A percentile compares a stretch with the other conserved stretches of the same genome.
Conservation (phyloP, 2,888 invertebrate species). For the Dicroscelio sp. region DNA sequence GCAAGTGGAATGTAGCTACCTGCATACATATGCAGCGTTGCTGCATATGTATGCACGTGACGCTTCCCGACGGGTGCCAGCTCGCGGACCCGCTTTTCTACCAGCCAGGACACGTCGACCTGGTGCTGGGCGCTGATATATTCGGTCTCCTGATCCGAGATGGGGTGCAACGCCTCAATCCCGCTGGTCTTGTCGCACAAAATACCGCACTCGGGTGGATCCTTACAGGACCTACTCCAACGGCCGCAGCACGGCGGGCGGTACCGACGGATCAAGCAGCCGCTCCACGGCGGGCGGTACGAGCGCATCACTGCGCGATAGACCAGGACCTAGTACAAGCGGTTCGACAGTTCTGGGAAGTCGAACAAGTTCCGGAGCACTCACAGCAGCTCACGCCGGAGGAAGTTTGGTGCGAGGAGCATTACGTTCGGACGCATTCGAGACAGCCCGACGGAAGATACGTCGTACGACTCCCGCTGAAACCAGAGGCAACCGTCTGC, state of each 20-base stretch:
- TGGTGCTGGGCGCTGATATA: neutral
- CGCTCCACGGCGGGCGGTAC: neutral
- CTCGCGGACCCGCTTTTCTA: too few relatives aligned
- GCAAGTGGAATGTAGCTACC: too few relatives aligned
- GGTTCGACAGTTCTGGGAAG: neutral
- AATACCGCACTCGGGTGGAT: neutral
- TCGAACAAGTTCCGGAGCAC: neutral
- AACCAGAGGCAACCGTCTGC: neutral
- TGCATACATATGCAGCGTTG: too few relatives aligned
- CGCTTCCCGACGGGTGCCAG: too few relatives aligned
- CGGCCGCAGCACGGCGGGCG: neutral
- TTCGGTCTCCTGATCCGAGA: neutral
- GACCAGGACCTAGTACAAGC: too few relatives aligned
- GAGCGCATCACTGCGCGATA: neutral
- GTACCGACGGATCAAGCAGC: neutral
- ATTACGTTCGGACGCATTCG: neutral
- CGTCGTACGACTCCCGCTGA: neutral
- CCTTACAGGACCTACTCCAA: neutral
- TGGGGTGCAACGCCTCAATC: neutral
- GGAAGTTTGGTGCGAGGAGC: neutral
- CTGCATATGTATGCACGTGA: too few relatives aligned
- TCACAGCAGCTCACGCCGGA: neutral
- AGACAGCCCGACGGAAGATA: neutral
- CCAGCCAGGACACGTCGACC: too few relatives aligned
- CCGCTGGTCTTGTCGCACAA: neutral